phyloP scores from a whole-genome alignment of 2,797 vertebrate species.

The Otolemur crassicaudatus region DNA sequence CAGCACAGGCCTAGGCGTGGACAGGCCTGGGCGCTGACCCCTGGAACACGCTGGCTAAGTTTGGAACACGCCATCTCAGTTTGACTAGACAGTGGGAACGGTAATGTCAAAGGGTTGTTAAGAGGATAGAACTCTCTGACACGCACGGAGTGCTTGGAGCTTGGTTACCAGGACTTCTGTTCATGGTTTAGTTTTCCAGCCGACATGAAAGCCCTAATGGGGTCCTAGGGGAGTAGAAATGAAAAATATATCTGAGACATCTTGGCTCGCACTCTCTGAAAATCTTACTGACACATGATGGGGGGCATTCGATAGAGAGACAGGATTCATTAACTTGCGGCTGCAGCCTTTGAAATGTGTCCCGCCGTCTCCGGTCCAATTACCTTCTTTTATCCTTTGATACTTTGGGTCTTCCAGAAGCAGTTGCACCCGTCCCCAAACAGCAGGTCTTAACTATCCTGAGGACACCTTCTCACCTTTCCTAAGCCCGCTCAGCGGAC shows the following conservation, averaged over 20 bases:
- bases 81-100: background rate
- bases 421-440: background rate
- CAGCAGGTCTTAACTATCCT: background rate
- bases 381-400: background rate
- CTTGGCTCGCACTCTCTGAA: background rate
- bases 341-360: background rate
- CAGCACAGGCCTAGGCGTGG: rapidly evolving
- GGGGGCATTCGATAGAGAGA: rapidly evolving
- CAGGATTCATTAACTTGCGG: rapidly evolving
- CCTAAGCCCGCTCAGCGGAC: background rate
- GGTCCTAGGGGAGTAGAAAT: background rate
- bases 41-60: background rate
- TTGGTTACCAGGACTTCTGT: background rate
- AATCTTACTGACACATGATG: rapidly evolving
- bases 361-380: background rate
- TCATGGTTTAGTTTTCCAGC: background rate
- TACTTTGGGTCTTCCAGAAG: background rate
- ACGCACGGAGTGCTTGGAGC: no score
- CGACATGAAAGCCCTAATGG: background rate
- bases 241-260: background rate
- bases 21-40: rapidly evolving
- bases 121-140: background rate
- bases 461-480: background rate
- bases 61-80: background rate
- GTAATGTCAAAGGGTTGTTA: rapidly evolving